Evolutionary conservation across 2,888 invertebrate species (phyloP).

Genomic region (Leptopilina drosophilae): DNA sequence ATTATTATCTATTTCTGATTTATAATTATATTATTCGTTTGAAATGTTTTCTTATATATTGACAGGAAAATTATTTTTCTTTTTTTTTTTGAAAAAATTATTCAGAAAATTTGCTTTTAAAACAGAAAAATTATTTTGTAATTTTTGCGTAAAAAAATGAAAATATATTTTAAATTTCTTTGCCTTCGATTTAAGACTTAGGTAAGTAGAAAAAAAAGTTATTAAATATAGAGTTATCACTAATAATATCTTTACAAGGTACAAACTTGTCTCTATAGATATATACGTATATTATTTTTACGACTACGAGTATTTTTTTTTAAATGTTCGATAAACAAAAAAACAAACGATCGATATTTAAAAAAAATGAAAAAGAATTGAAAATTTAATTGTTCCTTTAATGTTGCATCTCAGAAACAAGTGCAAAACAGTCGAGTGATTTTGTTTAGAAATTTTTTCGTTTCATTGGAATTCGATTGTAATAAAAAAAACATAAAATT

Average conservation of each 20-base stretch:
- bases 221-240: constrained; percentile 24
- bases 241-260: constrained; percentile 35
- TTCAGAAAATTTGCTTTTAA: too few species aligned
- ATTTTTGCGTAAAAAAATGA: not conserved
- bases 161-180: not conserved
- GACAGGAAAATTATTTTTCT: too few species aligned
- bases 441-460: not conserved
- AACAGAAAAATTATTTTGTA: too few species aligned
- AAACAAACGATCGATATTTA: not conserved
- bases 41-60: too few species aligned
- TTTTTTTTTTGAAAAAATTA: too few species aligned
- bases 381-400: constrained; percentile 26
- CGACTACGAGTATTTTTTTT: constrained; percentile 24
- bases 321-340: not conserved
- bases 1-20: too few species aligned
- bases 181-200: not conserved
- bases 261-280: constrained; percentile 3
- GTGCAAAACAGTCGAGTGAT: constrained; percentile 28
- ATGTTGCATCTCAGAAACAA: constrained; percentile 20
- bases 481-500: not conserved
- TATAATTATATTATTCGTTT: too few species aligned
- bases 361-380: not conserved
- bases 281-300: not conserved
- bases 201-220: constrained; percentile 8
- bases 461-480: not conserved